Evolutionary conservation across 2,888 invertebrate genomes (phyloP).

Genomic region (Odontothrips loti): DNA sequence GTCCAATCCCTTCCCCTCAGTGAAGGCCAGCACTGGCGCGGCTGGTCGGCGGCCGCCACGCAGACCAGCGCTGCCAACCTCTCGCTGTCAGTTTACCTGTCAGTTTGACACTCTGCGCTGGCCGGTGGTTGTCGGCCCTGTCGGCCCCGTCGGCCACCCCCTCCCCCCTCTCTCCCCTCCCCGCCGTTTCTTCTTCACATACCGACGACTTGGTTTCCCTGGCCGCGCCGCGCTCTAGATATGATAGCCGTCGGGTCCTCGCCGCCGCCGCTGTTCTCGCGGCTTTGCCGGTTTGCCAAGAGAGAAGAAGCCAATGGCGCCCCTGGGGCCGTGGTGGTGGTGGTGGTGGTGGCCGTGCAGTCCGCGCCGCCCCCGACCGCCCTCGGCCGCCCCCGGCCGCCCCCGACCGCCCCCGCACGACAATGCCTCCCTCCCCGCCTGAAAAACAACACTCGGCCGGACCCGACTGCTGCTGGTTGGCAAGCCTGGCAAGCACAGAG

Average conservation of each 20-base stretch:
- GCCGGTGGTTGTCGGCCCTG: not conserved
- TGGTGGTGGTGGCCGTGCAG: not conserved
- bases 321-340: not conserved
- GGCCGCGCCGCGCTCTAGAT: not conserved
- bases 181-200: not conserved
- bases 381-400: not conserved
- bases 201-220: not conserved
- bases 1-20: too few relatives aligned
- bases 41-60: not conserved
- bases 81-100: slow-evolving; percentile 1
- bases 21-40: not conserved
- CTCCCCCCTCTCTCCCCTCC: not conserved
- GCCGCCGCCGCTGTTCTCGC: not conserved
- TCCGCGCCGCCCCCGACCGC: not conserved
- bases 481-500: too few relatives aligned
- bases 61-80: not conserved
- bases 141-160: not conserved
- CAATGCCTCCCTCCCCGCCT: not conserved
- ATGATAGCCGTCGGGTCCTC: not conserved
- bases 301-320: not conserved
- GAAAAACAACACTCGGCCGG: not conserved
- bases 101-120: not conserved
- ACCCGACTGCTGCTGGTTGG: too few relatives aligned
- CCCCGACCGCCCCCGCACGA: not conserved
- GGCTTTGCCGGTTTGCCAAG: slow-evolving; percentile 9